Evolutionary conservation across 1,140 invertebrate genomes (phyloP).

Genomic region (Phymastichus coffea): DNA sequence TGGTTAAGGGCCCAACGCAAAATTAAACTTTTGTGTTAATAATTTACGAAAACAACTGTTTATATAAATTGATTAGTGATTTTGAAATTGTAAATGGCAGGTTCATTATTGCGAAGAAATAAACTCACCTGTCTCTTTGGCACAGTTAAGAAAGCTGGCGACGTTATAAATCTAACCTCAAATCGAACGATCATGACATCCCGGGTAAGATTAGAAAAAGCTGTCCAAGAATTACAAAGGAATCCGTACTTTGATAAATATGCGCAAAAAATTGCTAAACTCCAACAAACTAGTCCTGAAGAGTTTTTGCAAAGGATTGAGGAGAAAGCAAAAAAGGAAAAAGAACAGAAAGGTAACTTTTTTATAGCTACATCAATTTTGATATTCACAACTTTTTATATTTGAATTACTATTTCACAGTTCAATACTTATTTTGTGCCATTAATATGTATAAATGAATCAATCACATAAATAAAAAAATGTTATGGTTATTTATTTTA

Average conservation of each 20-base stretch:
- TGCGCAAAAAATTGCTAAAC: slow-evolving; percentile 70
- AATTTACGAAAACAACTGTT: too few species aligned
- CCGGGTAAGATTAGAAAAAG: slow-evolving; percentile 57
- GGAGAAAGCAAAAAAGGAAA: slow-evolving; percentile 56
- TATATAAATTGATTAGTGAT: background rate
- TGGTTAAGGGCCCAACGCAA: too few species aligned
- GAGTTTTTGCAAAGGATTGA: slow-evolving; percentile 72
- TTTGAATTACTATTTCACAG: background rate
- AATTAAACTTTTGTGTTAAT: too few species aligned
- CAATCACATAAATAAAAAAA: too few species aligned
- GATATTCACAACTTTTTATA: too few species aligned
- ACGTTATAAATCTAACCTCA: background rate
- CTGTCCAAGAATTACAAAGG: slow-evolving; percentile 64
- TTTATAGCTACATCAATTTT: background rate
- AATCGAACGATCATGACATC: slow-evolving; percentile 59
- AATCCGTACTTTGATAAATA: slow-evolving; percentile 87
- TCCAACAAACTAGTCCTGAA: slow-evolving; percentile 74
- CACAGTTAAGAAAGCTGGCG: background rate
- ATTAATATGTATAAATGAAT: too few species aligned
- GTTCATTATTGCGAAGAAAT: background rate
- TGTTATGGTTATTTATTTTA: too few species aligned
- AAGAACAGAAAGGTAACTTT: slow-evolving; percentile 51
- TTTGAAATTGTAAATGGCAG: slow-evolving; percentile 23
- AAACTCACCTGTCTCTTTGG: background rate
- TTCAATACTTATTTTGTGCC: slow-evolving; percentile 17